A percentile compares a stretch with the other conserved stretches of the same genome.
These are phyloP conservation scores for Stichopus horrens DNA, from an alignment of 53 echinoderm and acorn worm species.

Conservation along the genomic window DNA sequence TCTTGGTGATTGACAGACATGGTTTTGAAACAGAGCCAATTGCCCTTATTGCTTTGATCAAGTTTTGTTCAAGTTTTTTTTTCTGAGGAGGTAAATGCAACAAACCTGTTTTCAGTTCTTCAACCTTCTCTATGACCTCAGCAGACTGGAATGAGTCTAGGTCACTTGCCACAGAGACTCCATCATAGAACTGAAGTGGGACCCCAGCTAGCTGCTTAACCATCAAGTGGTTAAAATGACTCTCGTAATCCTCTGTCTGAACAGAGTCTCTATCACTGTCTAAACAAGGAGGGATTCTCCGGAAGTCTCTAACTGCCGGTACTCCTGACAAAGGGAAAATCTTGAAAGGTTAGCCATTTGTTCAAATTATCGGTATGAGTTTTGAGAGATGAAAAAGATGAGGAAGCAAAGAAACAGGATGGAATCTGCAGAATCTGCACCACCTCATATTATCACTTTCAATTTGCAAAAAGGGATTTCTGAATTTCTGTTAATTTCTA, in stretches of 20 bases:
- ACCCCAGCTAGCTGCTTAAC: slow-evolving; percentile 94
- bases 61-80: not conserved
- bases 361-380: no score
- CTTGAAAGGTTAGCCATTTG: no score
- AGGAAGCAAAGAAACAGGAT: no score
- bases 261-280: slow-evolving; percentile 87
- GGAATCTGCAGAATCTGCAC: no score
- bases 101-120: slow-evolving; percentile 23
- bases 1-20: no score
- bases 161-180: slow-evolving; percentile 83
- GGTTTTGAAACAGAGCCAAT: no score
- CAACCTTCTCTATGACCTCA: slow-evolving; percentile 32
- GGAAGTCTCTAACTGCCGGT: not conserved
- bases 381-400: no score
- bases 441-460: no score
- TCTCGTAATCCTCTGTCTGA: slow-evolving; percentile 93
- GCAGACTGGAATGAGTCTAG: slow-evolving; percentile 82
- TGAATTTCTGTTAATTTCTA: no score
- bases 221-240: slow-evolving; percentile 78
- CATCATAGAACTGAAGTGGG: slow-evolving; percentile 76
- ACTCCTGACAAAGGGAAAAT: not conserved
- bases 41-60: no score
- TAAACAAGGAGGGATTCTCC: not conserved
- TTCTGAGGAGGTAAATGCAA: not conserved
- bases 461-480: no score